Conservation (phyloP, 2,113 vertebrate genomes). For the Pedetes capensis region DNA sequence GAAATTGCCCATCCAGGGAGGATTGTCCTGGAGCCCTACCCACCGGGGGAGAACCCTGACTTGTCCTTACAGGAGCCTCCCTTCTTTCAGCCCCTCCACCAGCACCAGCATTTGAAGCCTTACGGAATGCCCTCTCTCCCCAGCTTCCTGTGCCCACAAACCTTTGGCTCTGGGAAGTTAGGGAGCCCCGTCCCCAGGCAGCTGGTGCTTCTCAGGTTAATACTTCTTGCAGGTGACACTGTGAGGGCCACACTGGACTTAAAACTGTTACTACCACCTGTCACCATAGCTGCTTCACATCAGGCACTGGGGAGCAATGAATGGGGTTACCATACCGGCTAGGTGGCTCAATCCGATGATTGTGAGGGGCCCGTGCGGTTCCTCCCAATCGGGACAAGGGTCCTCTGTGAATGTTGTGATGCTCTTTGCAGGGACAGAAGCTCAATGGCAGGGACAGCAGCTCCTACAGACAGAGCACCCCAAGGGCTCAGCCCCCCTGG, state of each 20-base stretch:
- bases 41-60: no score
- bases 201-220: not conserved
- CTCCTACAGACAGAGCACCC: not conserved
- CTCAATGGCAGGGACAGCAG: not conserved
- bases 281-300: not conserved
- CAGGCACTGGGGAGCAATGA: not conserved
- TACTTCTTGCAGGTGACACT: not conserved
- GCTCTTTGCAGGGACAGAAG: not conserved
- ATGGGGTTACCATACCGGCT: fast-evolving
- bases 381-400: not conserved
- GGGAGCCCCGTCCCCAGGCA: not conserved
- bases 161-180: not conserved
- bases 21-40: not conserved
- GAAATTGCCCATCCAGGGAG: not conserved
- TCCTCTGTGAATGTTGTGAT: not conserved
- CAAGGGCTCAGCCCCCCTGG: not conserved
- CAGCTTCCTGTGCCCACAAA: not conserved
- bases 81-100: no score
- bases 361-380: not conserved
- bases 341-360: no score
- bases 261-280: not conserved
- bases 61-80: not conserved
- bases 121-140: not conserved
- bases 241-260: not conserved
- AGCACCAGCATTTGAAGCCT: not conserved